A percentile compares a stretch with the other conserved stretches of the same genome.
Evolutionary conservation across 37 sponge, comb jelly and placozoan species (phyloP).

Genomic region (Diacarnus erythraeanus): DNA sequence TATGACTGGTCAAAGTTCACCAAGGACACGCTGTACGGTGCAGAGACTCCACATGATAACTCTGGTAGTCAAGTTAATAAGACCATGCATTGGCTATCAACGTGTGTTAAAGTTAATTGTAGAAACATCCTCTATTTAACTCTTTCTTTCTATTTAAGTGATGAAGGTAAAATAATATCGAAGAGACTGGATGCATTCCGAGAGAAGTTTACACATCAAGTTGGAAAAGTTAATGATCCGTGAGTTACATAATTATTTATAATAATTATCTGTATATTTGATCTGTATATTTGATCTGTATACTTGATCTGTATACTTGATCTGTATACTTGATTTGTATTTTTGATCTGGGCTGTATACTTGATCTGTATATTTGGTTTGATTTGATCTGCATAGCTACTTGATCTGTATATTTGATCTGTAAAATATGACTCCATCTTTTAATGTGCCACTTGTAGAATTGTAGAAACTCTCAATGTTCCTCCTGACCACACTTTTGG

Average conservation of each 20-base stretch:
- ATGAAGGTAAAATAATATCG: slow-evolving; percentile 60
- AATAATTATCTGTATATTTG: too few relatives aligned
- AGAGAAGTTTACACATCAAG: slow-evolving; percentile 88
- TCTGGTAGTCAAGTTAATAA: slow-evolving; percentile 76
- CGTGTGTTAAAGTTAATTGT: neutral
- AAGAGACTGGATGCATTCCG: slow-evolving; percentile 88
- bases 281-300: too few relatives aligned
- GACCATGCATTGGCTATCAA: slow-evolving; percentile 81
- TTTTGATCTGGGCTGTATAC: too few relatives aligned
- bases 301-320: too few relatives aligned
- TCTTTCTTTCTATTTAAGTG: neutral
- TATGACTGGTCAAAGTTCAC: slow-evolving; percentile 93
- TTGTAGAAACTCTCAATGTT: slow-evolving; percentile 86
- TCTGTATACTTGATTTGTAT: too few relatives aligned
- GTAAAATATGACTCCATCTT: too few relatives aligned
- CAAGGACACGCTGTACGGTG: slow-evolving; percentile 82
- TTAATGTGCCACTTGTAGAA: too few relatives aligned
- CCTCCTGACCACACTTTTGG: slow-evolving; percentile 88
- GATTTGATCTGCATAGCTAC: too few relatives aligned
- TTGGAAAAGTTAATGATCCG: slow-evolving; percentile 94
- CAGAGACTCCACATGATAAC: slow-evolving; percentile 93
- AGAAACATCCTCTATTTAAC: too few relatives aligned
- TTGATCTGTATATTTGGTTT: too few relatives aligned
- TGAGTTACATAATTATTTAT: slow-evolving; percentile 24
- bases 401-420: too few relatives aligned